Evolutionary conservation across 2,888 invertebrate species (phyloP).

Genomic region (Bursaphelenchus okinawaensis): DNA sequence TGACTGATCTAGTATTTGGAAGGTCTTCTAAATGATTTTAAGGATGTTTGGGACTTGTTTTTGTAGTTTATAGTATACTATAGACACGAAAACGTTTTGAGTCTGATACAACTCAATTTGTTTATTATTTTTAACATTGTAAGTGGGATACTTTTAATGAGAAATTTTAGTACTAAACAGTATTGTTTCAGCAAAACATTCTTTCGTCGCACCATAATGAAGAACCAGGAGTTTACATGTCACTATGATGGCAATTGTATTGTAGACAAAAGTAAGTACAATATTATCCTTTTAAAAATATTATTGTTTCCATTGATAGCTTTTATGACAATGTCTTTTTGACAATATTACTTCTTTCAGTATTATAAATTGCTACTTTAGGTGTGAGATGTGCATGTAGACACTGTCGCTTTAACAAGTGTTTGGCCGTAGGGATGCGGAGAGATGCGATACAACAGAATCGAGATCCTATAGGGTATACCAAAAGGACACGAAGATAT

Average conservation of each 20-base stretch:
- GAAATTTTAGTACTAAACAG: neutral
- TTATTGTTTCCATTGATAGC: too few relatives aligned
- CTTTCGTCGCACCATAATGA: conserved; percentile 52
- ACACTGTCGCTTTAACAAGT: conserved; percentile 44
- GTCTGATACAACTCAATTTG: too few relatives aligned
- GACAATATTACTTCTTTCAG: too few relatives aligned
- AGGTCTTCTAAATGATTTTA: too few relatives aligned
- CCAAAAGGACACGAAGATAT: conserved; percentile 53
- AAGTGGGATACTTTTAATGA: neutral
- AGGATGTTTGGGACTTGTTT: too few relatives aligned
- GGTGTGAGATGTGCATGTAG: conserved; percentile 55
- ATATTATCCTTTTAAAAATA: too few relatives aligned
- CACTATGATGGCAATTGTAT: conserved; percentile 39
- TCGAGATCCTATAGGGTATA: conserved; percentile 56
- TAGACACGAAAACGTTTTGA: too few relatives aligned
- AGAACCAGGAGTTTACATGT: conserved; percentile 53
- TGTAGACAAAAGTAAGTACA: conserved; percentile 29
- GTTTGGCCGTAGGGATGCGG: conserved; percentile 23
- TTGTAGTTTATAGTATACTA: too few relatives aligned
- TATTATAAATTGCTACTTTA: conserved; percentile 17
- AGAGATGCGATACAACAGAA: conserved; percentile 55
- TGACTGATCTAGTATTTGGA: too few relatives aligned
- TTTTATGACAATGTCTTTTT: too few relatives aligned
- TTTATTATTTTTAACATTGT: too few relatives aligned
- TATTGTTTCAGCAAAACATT: conserved; percentile 44